Evolutionary conservation across 2,113 vertebrate genomes (phyloP), one percentile per base, ranked within the genome.

Genomic region (Tachysurus vachellii): DNA sequence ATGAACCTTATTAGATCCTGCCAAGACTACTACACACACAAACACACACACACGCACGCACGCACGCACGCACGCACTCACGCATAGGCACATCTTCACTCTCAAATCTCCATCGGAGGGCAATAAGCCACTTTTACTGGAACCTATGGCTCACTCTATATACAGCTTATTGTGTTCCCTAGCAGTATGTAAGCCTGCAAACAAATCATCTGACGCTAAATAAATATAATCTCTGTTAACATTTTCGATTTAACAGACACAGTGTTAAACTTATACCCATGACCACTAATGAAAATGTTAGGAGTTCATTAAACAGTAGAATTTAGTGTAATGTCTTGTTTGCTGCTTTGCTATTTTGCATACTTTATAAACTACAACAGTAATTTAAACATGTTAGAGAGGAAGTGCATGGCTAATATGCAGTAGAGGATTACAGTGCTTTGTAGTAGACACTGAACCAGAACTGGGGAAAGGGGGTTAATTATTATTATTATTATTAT

Each of bases 1-100:
- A 93, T 93, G 93, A 93, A 92, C 93, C 94, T 94, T 94, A 94
- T 92, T 93, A 94, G 93, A 94, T 93, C 91, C 90, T 44, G 92
- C 91, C 93, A 93, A 93, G 93, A 93, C 93, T 92, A 91, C 93
- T 92, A 93, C 90, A 90, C 73, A 73, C 36, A 44, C 70, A n/a
- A 47, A 17, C 75, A 2, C 31, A 19, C 68, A 16, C 31, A 92
- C 92, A 90, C 88, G 93, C 93, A 31, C 54, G 62, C 31, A 19
- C 68, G 1, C 68, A 44, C 70, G 8, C 75, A 17, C 75, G 0
- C 31, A 19, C 31, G 4, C 68, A 92, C 92, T 90, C 88, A 93
- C 93, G 23, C 54, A 80, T 53, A 64, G 57, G 50, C 85, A 59
- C 53, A 47, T 75, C 42, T 82, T 75, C 26, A 59, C 68, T 85